Conservation (phyloP, 1,140 invertebrate species). For the Parapsyche elsis region DNA sequence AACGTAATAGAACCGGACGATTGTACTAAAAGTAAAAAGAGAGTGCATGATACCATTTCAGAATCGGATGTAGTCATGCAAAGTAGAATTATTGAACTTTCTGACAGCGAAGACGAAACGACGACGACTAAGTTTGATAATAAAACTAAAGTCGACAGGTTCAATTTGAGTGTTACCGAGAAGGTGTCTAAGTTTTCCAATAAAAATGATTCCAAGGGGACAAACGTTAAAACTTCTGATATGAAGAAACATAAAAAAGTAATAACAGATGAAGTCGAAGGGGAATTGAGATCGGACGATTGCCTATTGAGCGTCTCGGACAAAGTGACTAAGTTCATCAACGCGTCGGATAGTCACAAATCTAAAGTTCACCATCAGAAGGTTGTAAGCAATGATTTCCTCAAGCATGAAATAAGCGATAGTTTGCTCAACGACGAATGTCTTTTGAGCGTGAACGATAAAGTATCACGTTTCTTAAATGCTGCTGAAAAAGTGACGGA, state of each 20-base stretch:
- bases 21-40: constrained; percentile 61
- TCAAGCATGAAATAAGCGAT: constrained; percentile 61
- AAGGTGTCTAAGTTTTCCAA: constrained; percentile 68
- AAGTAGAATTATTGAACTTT: constrained; percentile 67
- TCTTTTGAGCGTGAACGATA: constrained; percentile 73
- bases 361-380: constrained; percentile 59
- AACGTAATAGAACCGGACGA: constrained; percentile 78
- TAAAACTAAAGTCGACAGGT: constrained; percentile 61
- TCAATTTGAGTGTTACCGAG: constrained; percentile 66
- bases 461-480: constrained; percentile 73
- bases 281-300: constrained; percentile 64
- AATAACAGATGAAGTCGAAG: constrained; percentile 60
- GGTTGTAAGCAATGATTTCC: constrained; percentile 62
- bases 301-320: constrained; percentile 72
- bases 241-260: constrained; percentile 61
- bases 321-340: constrained; percentile 71
- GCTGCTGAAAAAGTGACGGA: constrained; percentile 70
- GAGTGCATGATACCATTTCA: constrained; percentile 62
- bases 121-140: constrained; percentile 59
- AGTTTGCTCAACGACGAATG: constrained; percentile 72
- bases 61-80: constrained; percentile 64
- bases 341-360: constrained; percentile 61
- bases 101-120: constrained; percentile 64
- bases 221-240: constrained; percentile 58
- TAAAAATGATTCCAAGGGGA: constrained; percentile 59